Conservation (phyloP, 64 coral and sea anemone species). For the Acropora tenuis region DNA sequence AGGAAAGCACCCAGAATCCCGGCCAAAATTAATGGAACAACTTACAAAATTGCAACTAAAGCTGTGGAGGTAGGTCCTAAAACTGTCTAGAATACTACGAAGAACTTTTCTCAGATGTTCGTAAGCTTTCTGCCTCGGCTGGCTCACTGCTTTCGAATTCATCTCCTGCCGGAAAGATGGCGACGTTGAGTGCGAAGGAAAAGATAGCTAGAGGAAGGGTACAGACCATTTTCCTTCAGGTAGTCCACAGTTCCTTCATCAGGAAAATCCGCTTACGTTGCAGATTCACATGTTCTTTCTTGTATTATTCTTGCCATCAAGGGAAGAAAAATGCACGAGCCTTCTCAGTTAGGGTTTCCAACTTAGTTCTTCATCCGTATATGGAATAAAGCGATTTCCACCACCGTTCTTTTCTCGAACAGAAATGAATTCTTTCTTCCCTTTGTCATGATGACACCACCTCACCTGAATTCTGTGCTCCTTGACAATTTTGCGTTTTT, state of each 20-base stretch:
- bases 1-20: no score
- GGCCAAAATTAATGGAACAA: no score
- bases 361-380: no score
- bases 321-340: slow-evolving; percentile 50
- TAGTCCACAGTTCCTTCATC: slow-evolving; percentile 32
- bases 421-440: no score
- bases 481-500: no score
- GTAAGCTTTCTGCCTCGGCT: not conserved
- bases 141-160: slow-evolving; percentile 16
- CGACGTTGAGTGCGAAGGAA: slow-evolving; percentile 27
- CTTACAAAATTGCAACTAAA: no score
- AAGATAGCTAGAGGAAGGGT: slow-evolving; percentile 40
- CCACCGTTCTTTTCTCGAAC: slow-evolving; percentile 60
- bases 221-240: slow-evolving; percentile 39
- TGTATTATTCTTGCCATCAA: slow-evolving; percentile 38
- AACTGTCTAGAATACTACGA: not conserved
- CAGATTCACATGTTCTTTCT: slow-evolving; percentile 10
- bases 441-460: no score
- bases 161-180: not conserved
- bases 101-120: no score
- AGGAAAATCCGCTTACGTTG: slow-evolving; percentile 20
- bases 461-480: no score
- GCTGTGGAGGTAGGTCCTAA: not conserved
- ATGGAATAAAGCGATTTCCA: slow-evolving; percentile 52
- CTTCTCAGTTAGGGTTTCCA: not conserved